Base-by-base conservation (phyloP, 2,888 invertebrate species). In the Aspidiotus rigidus region DNA sequence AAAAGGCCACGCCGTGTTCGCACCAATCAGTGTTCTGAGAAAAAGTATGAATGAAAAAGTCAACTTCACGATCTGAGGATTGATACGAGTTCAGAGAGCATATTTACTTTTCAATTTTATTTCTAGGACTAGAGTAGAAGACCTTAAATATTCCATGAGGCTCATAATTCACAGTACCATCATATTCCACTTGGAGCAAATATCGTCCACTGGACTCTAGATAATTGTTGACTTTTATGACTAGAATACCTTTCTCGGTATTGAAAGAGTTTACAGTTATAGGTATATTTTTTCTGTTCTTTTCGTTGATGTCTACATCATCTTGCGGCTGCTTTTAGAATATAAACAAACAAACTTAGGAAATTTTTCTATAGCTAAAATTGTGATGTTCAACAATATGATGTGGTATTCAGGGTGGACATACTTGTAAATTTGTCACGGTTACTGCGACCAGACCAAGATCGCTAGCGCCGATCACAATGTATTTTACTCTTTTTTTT, bases 111-210 rank as follows among this genome's bases (percentile, higher is more conserved):
- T 11, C 6, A 49, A 13, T 49, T 49, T 49, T 9, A 57, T 10
- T 16, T 16, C 15, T 16, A 2, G 57, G 17, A 2, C 10, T 11
- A 5, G 39, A 28, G 28, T 53, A 11, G 11, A n/a, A 1, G 7
- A 63, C 9, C 56, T 44, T 54, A 44, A 62, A 69, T 41, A 69
- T 42, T 41, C 69, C 69, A 55, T 69, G 62, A n/a, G 69, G 62
- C 44, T 61, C 42, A 40, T 56, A 15, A 54, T 69, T 62, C 55
- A 69, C 44, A 44, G 42, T 57, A 10, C 62, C 69, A 41, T 62
- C 42, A 44, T 62, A 69, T 56, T 57, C 62, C 15, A 69, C 56
- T 44, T 57, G 41, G 15, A 69, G 44, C 16, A 41, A n/a, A 55
- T 69, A 69, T 56, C 39, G 39, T 15, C 39, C 13, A 17, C 56